Evolutionary conservation across 2,888 invertebrate species (phyloP).

Genomic region (Automeris io): DNA sequence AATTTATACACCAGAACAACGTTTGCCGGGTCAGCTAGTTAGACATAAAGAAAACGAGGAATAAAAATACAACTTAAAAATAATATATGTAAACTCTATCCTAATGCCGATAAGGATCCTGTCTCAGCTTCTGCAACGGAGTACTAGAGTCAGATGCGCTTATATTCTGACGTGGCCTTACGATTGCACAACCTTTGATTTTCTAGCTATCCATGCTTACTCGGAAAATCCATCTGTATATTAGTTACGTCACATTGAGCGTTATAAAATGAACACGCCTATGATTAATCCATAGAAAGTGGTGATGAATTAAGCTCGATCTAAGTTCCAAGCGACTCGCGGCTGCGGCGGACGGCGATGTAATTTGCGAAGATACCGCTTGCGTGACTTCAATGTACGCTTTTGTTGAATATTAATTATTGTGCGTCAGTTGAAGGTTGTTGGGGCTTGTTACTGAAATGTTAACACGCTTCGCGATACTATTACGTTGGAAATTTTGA

Average conservation of each 20-base stretch:
- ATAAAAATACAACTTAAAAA: conserved; percentile 8
- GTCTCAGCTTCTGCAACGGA: too few relatives aligned
- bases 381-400: conserved; percentile 1
- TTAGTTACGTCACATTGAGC: too few relatives aligned
- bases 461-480: conserved; percentile 2
- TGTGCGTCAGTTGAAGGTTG: conserved; percentile 3
- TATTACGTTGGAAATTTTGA: neutral
- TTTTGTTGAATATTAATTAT: conserved; percentile 2
- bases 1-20: too few relatives aligned
- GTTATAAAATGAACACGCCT: too few relatives aligned
- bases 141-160: too few relatives aligned
- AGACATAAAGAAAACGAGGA: conserved; percentile 1
- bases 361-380: conserved; percentile 1
- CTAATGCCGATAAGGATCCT: too few relatives aligned
- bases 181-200: too few relatives aligned
- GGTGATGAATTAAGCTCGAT: neutral
- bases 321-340: neutral
- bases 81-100: conserved; percentile 16
- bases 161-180: too few relatives aligned
- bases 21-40: too few relatives aligned
- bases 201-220: too few relatives aligned
- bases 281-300: neutral
- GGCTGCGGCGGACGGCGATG: conserved; percentile 1
- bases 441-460: conserved; percentile 1
- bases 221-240: too few relatives aligned